Conservation (phyloP, 2,797 vertebrate genomes). For the Alectoris magna region DNA sequence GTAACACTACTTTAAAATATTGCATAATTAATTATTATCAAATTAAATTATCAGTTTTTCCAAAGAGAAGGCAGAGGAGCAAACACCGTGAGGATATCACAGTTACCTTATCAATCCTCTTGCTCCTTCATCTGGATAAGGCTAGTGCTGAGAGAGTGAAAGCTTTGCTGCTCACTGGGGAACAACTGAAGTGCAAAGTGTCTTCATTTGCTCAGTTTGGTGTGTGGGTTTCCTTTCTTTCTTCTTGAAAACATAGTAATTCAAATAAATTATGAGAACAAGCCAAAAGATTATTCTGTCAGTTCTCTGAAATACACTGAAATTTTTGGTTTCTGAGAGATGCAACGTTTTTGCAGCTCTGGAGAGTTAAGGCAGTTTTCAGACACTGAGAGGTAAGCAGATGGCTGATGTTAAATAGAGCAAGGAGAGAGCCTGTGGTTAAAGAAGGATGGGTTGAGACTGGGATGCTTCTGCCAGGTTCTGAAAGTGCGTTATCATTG, state of each 20-base stretch:
- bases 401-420: constrained; percentile 1
- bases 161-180: background rate
- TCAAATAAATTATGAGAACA: background rate
- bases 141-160: background rate
- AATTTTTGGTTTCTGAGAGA: background rate
- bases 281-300: background rate
- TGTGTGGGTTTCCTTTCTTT: background rate
- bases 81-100: background rate
- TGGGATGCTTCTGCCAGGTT: background rate
- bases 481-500: constrained; percentile 30
- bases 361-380: background rate
- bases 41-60: background rate
- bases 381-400: background rate
- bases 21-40: background rate
- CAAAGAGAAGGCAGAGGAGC: background rate
- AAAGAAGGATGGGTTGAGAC: background rate
- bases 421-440: background rate
- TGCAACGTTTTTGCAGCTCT: background rate
- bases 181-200: background rate
- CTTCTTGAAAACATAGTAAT: background rate
- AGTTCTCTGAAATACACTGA: background rate
- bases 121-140: background rate
- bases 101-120: background rate
- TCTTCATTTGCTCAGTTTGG: background rate
- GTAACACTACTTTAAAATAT: background rate